These are phyloP conservation scores for Ageneiosus marmoratus DNA, from an alignment of 2,113 vertebrate genomes.

Conservation along the genomic window DNA sequence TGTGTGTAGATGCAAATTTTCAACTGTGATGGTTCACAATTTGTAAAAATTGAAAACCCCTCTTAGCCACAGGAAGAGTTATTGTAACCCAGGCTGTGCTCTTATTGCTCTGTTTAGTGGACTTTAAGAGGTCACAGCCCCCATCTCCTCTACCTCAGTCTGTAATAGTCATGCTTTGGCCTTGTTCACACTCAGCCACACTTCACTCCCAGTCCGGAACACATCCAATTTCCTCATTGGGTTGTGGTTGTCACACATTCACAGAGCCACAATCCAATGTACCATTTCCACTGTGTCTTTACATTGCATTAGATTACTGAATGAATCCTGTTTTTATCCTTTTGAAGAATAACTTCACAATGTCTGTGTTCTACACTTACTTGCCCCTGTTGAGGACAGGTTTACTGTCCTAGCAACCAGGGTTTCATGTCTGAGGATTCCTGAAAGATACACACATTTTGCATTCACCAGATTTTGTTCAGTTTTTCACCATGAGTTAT, in stretches of 20 bases:
- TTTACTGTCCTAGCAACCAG: constrained; percentile 27
- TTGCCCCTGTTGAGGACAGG: not conserved
- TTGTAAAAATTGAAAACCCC: constrained; percentile 18
- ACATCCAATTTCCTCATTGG: constrained; percentile 50
- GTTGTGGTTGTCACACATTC: constrained; percentile 39
- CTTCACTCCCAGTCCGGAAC: constrained; percentile 44
- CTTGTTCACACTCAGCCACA: constrained; percentile 35
- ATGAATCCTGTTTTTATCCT: constrained; percentile 38
- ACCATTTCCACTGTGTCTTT: constrained; percentile 28
- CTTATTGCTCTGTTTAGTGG: constrained; percentile 57
- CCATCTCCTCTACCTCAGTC: constrained; percentile 43
- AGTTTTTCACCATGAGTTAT: constrained; percentile 37
- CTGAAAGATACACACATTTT: constrained; percentile 21
- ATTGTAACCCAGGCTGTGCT: constrained; percentile 49
- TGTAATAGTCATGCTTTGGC: constrained; percentile 51
- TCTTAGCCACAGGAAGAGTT: constrained; percentile 37
- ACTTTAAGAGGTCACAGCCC: constrained; percentile 53
- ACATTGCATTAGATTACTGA: constrained; percentile 43
- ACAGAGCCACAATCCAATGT: constrained; percentile 22
- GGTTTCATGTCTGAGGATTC: constrained; percentile 21
- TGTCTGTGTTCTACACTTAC: not conserved
- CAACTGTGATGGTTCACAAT: not conserved
- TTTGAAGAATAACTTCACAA: constrained; percentile 27
- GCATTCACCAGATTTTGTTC: not conserved
- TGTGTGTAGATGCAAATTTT: not conserved